phyloP scores from a whole-genome alignment of 2,113 vertebrate species.

The Meles meles region DNA sequence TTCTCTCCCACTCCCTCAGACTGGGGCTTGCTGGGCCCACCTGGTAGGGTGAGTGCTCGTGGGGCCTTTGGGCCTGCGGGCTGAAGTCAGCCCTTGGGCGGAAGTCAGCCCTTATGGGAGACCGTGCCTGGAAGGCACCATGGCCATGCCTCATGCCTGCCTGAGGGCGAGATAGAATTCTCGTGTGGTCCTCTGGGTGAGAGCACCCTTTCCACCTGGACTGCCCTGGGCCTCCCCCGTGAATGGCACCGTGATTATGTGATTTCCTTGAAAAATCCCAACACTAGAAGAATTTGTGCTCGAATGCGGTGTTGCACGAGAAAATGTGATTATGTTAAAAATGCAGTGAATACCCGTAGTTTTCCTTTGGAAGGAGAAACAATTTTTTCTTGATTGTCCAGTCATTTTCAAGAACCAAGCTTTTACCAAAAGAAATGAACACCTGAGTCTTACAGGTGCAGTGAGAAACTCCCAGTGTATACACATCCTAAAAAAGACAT shows the following conservation, averaged over 20 bases:
- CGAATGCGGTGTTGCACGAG: neutral
- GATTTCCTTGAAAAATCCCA: neutral
- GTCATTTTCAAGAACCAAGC: neutral
- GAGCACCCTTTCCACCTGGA: neutral
- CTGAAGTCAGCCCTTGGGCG: neutral
- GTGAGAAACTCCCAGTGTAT: neutral
- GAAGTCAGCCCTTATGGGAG: neutral
- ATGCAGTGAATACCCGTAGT: neutral
- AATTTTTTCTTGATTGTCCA: neutral
- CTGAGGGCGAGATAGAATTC: neutral
- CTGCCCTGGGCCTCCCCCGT: neutral
- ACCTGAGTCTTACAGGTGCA: neutral
- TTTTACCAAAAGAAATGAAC: neutral
- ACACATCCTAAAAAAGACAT: neutral
- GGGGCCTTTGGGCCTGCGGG: neutral
- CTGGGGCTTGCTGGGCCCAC: no score
- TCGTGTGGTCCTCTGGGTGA: neutral
- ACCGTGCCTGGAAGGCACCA: no score
- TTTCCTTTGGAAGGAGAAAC: neutral
- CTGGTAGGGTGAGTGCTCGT: neutral
- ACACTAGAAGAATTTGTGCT: neutral
- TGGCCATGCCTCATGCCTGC: fast-evolving
- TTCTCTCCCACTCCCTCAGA: neutral
- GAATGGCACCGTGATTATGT: fast-evolving
- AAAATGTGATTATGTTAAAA: neutral